Evolutionary conservation across 2,888 invertebrate genomes (phyloP).

Genomic region (Octonoba sinensis): DNA sequence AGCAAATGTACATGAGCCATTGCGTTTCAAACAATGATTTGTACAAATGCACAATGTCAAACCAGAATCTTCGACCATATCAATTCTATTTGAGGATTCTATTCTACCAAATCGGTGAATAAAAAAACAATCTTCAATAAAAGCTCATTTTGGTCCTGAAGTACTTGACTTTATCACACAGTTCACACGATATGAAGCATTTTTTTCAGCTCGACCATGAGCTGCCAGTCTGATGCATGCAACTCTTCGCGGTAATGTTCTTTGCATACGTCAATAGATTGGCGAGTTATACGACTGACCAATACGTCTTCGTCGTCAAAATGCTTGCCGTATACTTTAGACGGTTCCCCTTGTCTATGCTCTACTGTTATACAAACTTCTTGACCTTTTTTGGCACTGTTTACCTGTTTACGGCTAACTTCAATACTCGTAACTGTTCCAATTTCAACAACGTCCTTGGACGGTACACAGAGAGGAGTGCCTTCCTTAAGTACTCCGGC

Average conservation of each 20-base stretch:
- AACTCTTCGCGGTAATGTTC: conserved; percentile 98
- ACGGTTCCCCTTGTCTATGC: conserved; percentile 94
- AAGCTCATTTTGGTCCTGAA: too few relatives aligned
- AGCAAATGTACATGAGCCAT: too few relatives aligned
- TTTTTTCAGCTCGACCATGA: conserved; percentile 98
- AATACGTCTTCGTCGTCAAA: conserved; percentile 96
- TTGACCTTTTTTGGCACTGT: conserved; percentile 93
- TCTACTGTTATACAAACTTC: conserved; percentile 98
- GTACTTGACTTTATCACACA: too few relatives aligned
- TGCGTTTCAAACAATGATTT: too few relatives aligned
- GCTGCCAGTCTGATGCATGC: conserved; percentile 95
- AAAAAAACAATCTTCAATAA: too few relatives aligned
- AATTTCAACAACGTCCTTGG: conserved; percentile 92
- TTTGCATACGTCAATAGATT: conserved; percentile 99
- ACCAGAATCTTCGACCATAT: too few relatives aligned
- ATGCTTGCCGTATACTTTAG: conserved; percentile 98
- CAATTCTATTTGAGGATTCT: too few relatives aligned
- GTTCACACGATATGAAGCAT: conserved; percentile 88
- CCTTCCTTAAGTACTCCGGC: conserved; percentile 95
- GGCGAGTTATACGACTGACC: conserved; percentile 96
- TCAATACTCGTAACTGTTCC: conserved; percentile 96
- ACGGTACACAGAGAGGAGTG: conserved; percentile 97
- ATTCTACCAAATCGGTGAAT: too few relatives aligned
- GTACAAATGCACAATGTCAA: too few relatives aligned
- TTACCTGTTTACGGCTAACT: conserved; percentile 93